Evolutionary conservation across 2,113 vertebrate species (phyloP), one percentile per base, ranked within the genome.

Genomic region (Nycticebus coucang): DNA sequence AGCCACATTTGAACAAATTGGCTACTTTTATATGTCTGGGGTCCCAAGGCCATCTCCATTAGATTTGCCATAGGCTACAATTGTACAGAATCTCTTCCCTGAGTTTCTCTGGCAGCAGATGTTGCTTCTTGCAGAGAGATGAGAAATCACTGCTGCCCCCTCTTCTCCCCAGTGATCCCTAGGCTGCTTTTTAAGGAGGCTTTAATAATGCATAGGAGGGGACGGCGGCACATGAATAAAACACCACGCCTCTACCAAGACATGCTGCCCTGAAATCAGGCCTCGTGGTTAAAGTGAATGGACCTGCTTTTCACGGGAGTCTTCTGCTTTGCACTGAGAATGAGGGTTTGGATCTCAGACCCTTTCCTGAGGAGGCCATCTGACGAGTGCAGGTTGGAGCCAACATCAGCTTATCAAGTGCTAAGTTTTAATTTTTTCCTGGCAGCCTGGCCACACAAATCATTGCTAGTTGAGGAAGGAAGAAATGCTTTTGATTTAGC

Each of bases 201-300:
- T 95, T 97, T 97, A 97, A 97, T 97, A 97, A 97, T 97, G 95
- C 95, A 97, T 87, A 30, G 68, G 77, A 71, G 86, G 71, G 75
- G 84, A 81, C 78, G 82, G 90, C 2, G 0, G 91, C 41, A 50
- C 89, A 79, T 77, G 83, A 87, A 96, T 97, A 89, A 95, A 98
- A 97, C 68, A 95, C 74, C 97, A 98, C 97, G 82, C 98, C 98
- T 96, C 97, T 94, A 88, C 92, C 95, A 97, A 95, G 95, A 95
- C 41, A 0, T 10, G 21, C 71, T 22, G 59, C 82, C 66, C 72
- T 62, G 79, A 91, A 15, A 74, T 77, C 53, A 81, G 85, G 85
- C 53, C 85, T 92, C 53, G 60, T 62, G 68, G 57, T 75, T 85
- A 86, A 69, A 92, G 69, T 84, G 77, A 79, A 96, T 12, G 50